Percentiles rank a stretch among this genome's conserved stretches.
phyloP scores from a whole-genome alignment of 2,888 invertebrate species.

The Torymus aiolomorphi region DNA sequence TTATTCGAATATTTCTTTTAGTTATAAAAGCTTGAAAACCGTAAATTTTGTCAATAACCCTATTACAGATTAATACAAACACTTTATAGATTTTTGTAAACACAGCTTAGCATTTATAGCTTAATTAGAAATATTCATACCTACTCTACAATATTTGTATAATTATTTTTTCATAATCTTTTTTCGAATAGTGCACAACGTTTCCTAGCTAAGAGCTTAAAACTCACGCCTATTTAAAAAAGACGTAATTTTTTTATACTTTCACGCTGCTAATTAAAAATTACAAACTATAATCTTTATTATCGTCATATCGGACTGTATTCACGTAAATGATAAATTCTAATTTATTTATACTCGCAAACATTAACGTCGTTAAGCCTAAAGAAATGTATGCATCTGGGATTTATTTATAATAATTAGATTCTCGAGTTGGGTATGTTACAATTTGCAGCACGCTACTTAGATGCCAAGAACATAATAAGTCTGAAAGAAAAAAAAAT shows the following conservation, averaged over 20 bases:
- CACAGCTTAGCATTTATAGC: slow-evolving; percentile 33
- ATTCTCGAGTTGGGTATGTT: slow-evolving; percentile 37
- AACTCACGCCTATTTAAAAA: slow-evolving; percentile 26
- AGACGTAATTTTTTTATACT: slow-evolving; percentile 32
- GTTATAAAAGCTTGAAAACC: slow-evolving; percentile 42
- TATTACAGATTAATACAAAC: slow-evolving; percentile 36
- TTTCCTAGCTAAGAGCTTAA: slow-evolving; percentile 28
- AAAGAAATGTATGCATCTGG: slow-evolving; percentile 45
- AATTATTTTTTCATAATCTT: slow-evolving; percentile 42
- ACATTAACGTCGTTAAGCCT: slow-evolving; percentile 54
- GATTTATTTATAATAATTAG: slow-evolving; percentile 37
- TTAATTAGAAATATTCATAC: slow-evolving; percentile 36
- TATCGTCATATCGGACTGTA: slow-evolving; percentile 29
- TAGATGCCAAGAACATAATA: slow-evolving; percentile 89
- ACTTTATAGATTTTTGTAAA: slow-evolving; percentile 31
- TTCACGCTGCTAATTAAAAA: slow-evolving; percentile 34
- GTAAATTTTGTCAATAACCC: slow-evolving; percentile 22
- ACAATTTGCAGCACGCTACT: slow-evolving; percentile 75
- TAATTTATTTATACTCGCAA: slow-evolving; percentile 51
- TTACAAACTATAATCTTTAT: slow-evolving; percentile 39
- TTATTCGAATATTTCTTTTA: slow-evolving; percentile 24
- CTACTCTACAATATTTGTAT: slow-evolving; percentile 40
- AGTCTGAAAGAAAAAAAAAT: slow-evolving; percentile 80
- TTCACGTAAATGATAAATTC: slow-evolving; percentile 39
- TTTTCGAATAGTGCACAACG: slow-evolving; percentile 30